phyloP scores from a whole-genome alignment of 2,888 invertebrate species.

The Tortricodes alternella region DNA sequence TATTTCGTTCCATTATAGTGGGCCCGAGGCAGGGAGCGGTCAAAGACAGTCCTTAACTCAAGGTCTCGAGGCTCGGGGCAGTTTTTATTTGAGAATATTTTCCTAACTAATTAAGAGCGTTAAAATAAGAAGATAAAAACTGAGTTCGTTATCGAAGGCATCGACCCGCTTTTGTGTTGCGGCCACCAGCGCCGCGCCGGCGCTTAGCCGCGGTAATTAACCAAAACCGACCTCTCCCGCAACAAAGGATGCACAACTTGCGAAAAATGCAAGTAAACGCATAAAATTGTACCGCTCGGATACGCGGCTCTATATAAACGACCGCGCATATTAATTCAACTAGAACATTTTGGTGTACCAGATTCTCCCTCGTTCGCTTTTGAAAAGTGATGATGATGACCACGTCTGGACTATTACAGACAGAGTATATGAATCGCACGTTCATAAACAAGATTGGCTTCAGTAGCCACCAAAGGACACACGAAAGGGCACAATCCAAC shows the following conservation, averaged over 20 bases:
- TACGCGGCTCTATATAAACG: constrained; percentile 33
- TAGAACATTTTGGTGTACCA: too few relatives aligned
- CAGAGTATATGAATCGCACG: too few relatives aligned
- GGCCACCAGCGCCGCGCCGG: constrained; percentile 66
- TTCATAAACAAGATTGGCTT: too few relatives aligned
- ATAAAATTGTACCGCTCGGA: constrained; percentile 48
- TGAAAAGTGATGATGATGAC: too few relatives aligned
- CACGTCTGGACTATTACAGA: too few relatives aligned
- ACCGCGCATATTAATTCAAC: too few relatives aligned
- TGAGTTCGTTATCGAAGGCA: constrained; percentile 79
- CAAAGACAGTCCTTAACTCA: constrained; percentile 71
- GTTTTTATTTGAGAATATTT: constrained; percentile 81
- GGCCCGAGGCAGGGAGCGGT: constrained; percentile 62
- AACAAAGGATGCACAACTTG: constrained; percentile 59
- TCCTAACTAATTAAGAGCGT: constrained; percentile 83
- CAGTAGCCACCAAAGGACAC: too few relatives aligned
- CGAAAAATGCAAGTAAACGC: constrained; percentile 57
- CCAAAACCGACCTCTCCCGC: constrained; percentile 60
- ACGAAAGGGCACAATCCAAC: too few relatives aligned
- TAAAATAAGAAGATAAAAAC: constrained; percentile 80
- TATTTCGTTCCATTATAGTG: constrained; percentile 62
- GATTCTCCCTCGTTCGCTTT: too few relatives aligned
- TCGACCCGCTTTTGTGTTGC: constrained; percentile 78
- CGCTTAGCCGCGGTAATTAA: constrained; percentile 76
- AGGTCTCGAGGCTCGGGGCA: constrained; percentile 61